These are phyloP conservation scores for Malurus elegans DNA, from an alignment of 2,113 vertebrate genomes.

Conservation along the genomic window DNA sequence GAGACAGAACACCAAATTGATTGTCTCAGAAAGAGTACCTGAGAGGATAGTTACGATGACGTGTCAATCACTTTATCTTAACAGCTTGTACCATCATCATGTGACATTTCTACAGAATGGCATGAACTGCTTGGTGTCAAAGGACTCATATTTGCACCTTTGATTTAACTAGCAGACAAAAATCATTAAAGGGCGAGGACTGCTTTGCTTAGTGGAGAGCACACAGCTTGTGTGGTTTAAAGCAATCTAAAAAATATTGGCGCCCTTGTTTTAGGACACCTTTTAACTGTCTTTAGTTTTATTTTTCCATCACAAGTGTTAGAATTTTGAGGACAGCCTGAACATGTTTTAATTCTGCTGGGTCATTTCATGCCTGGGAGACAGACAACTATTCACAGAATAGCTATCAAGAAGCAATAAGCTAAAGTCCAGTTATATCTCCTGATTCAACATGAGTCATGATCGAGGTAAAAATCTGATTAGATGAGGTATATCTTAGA, in stretches of 20 bases:
- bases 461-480: background rate
- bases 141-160: constrained; percentile 22
- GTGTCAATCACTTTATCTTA: constrained; percentile 67
- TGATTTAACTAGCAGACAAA: constrained; percentile 45
- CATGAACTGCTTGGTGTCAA: background rate
- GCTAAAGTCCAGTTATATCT: background rate
- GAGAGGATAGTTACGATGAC: constrained; percentile 49
- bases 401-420: background rate
- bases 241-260: background rate
- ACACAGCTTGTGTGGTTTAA: background rate
- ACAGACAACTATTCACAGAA: background rate
- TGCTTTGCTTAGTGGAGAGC: background rate
- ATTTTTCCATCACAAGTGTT: background rate
- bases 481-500: background rate
- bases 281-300: background rate
- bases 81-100: constrained; percentile 10
- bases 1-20: constrained; percentile 64
- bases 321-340: background rate
- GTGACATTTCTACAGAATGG: constrained; percentile 50
- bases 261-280: background rate
- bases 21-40: constrained; percentile 58
- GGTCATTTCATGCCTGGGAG: background rate
- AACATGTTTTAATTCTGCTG: background rate
- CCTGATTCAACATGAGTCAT: background rate
- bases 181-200: constrained; percentile 32